phyloP scores from a whole-genome alignment of 1,140 invertebrate species.

The Drosophila mojavensis region DNA sequence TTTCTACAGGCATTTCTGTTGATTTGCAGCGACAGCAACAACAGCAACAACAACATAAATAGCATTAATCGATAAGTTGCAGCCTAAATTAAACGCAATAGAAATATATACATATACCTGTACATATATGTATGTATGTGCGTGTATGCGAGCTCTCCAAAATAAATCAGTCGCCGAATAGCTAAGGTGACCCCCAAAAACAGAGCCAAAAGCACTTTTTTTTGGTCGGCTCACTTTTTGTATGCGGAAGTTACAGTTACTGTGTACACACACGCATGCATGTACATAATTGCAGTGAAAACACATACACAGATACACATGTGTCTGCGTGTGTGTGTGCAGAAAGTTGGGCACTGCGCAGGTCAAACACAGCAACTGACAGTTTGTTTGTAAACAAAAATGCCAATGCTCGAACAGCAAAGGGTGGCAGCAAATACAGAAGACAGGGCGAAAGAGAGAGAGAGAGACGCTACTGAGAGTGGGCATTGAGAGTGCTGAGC shows the following conservation, averaged over 20 bases:
- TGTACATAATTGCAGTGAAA: constrained; percentile 59
- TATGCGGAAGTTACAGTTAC: constrained; percentile 51
- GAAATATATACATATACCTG: constrained; percentile 13
- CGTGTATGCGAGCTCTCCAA: not conserved
- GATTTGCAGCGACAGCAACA: constrained; percentile 12
- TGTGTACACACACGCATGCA: constrained; percentile 10
- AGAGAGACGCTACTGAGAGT: not conserved
- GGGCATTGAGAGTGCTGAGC: not conserved
- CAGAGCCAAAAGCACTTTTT: constrained; percentile 22
- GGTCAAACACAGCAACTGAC: constrained; percentile 64
- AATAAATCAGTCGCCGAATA: constrained; percentile 32
- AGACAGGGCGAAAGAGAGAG: constrained; percentile 20
- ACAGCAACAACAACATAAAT: constrained; percentile 4
- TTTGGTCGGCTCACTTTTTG: constrained; percentile 33
- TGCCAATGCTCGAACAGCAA: constrained; percentile 31
- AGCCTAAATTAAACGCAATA: constrained; percentile 20
- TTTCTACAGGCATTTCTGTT: constrained; percentile 5
- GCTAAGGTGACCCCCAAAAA: constrained; percentile 68
- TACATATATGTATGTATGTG: not conserved
- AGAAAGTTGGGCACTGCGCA: constrained; percentile 56
- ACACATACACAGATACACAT: not conserved
- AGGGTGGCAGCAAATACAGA: constrained; percentile 11
- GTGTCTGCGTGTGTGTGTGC: not conserved
- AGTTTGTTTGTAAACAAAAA: constrained; percentile 79
- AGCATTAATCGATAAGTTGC: constrained; percentile 38